A percentile compares a stretch with the other conserved stretches of the same genome.
Evolutionary conservation across 2,888 invertebrate species (phyloP).

Genomic region (Tanypteryx hageni): DNA sequence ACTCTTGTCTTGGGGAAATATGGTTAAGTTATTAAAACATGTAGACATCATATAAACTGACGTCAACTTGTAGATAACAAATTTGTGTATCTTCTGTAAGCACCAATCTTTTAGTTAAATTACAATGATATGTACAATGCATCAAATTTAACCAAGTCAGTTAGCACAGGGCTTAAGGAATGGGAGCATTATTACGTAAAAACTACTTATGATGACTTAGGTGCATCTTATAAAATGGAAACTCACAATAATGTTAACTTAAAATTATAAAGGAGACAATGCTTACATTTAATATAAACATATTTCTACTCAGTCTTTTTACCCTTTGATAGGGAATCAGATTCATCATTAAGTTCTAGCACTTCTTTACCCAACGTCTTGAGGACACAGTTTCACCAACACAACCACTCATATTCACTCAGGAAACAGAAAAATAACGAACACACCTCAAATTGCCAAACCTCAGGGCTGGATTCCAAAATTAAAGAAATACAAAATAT

Average conservation of each 20-base stretch:
- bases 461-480: conserved; percentile 31
- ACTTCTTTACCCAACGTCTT: conserved; percentile 49
- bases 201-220: conserved; percentile 13
- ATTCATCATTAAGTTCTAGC: conserved; percentile 51
- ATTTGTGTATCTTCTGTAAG: not conserved
- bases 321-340: conserved; percentile 50
- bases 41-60: not conserved
- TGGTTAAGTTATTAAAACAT: not conserved
- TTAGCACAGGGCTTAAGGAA: not conserved
- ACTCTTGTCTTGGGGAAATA: not conserved
- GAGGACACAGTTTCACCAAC: conserved; percentile 48
- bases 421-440: conserved; percentile 56
- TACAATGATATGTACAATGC: conserved; percentile 61
- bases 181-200: not conserved
- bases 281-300: conserved; percentile 62
- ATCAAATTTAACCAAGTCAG: conserved; percentile 26
- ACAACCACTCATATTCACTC: conserved; percentile 58
- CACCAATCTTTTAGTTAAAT: conserved; percentile 54
- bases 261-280: conserved; percentile 39
- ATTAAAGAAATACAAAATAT: conserved; percentile 32
- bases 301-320: conserved; percentile 58
- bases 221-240: conserved; percentile 62
- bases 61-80: conserved; percentile 15
- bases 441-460: conserved; percentile 58
- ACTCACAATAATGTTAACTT: conserved; percentile 48